These are phyloP conservation scores for Sebastes steindachneri DNA, from an alignment of 2,797 vertebrate genomes.

Conservation along the genomic window DNA sequence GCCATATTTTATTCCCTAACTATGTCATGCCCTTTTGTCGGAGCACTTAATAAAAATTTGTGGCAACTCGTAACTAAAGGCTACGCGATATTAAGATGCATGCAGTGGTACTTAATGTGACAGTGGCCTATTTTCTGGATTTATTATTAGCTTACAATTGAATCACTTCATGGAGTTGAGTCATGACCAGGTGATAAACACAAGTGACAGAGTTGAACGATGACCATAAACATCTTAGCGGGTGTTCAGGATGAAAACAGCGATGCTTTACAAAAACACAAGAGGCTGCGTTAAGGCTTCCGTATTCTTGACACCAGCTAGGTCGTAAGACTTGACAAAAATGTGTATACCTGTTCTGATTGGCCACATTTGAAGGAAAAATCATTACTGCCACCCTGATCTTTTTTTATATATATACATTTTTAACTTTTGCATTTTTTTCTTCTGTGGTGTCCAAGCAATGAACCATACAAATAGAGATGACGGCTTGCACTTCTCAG, in stretches of 20 bases:
- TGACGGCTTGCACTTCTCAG: background rate
- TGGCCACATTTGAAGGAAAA: background rate
- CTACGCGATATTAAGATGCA: slow-evolving; percentile 36
- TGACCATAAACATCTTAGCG: slow-evolving; percentile 18
- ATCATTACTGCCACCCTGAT: background rate
- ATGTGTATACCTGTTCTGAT: background rate
- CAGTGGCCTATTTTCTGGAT: slow-evolving; percentile 40
- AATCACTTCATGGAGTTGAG: slow-evolving; percentile 20
- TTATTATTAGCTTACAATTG: slow-evolving; percentile 27
- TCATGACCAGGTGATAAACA: slow-evolving; percentile 30
- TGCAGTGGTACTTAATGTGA: slow-evolving; percentile 30
- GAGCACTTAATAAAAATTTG: slow-evolving; percentile 39
- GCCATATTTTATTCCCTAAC: slow-evolving; percentile 25
- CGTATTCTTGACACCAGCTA: background rate
- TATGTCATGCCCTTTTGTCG: slow-evolving; percentile 42
- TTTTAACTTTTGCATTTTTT: background rate
- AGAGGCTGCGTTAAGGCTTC: background rate
- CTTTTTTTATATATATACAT: background rate
- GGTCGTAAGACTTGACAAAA: background rate
- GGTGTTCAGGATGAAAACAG: slow-evolving; percentile 4
- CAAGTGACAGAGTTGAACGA: background rate
- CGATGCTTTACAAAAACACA: background rate
- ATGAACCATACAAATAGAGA: background rate
- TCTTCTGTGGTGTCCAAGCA: background rate
- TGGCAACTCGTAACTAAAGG: slow-evolving; percentile 28